These are phyloP conservation scores for Drosophila siamana DNA, from an alignment of 2,888 invertebrate species.

Conservation along the genomic window DNA sequence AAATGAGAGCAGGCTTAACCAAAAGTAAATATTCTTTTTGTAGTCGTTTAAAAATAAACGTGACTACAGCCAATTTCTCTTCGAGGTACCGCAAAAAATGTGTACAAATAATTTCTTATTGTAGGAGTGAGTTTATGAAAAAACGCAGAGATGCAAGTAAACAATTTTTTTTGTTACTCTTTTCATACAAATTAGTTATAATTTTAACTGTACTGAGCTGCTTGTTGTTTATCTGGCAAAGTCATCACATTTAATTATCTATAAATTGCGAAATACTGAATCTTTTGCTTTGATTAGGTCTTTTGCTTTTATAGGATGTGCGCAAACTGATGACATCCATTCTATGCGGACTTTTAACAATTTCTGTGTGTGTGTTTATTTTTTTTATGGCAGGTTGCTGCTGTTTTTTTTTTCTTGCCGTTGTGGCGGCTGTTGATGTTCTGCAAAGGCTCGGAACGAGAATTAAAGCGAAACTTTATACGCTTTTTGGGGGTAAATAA, in stretches of 20 bases:
- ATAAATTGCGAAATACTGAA: not conserved
- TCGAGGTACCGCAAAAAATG: not conserved
- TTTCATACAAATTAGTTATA: not conserved
- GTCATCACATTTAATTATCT: not conserved
- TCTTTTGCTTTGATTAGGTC: slow-evolving; percentile 6
- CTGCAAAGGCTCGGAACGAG: not conserved
- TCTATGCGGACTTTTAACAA: not conserved
- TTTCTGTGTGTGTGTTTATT: slow-evolving; percentile 1
- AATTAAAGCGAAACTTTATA: slow-evolving; percentile 27
- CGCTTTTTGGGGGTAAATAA: slow-evolving; percentile 33
- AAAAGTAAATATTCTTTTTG: not conserved
- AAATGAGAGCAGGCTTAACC: not conserved
- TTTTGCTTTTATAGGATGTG: not conserved
- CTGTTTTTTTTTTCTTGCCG: not conserved
- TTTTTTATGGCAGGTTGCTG: not conserved
- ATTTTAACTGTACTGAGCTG: not conserved
- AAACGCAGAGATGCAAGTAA: not conserved
- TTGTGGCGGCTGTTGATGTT: not conserved
- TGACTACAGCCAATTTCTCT: not conserved
- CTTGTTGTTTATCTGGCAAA: not conserved
- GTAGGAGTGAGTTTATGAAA: not conserved
- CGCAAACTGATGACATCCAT: not conserved
- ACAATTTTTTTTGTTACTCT: not conserved
- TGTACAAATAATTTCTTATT: not conserved
- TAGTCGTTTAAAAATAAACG: not conserved